Base-by-base conservation (phyloP, 1,140 invertebrate species). In the Panagrolaimus sp. region DNA sequence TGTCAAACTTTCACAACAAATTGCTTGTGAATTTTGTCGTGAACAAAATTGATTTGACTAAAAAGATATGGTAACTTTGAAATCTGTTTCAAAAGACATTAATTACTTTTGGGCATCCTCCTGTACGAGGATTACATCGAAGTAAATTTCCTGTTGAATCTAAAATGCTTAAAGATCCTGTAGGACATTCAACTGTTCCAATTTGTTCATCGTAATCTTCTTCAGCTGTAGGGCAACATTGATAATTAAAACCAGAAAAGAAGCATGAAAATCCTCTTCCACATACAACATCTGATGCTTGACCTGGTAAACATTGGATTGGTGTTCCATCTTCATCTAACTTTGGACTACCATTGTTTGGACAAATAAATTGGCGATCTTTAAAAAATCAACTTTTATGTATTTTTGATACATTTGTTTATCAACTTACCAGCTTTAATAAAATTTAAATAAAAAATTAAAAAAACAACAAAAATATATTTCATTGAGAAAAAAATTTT, bases 221-320 rank as follows among this genome's bases (percentile, higher is more conserved):
- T 42, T 65, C 44, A 61, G 31, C 51, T 11, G 64, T 70, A 46
- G 74, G 74, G 13, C 74, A 76, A 51, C 74, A 76, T 13, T 69
- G 72, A 43, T 76, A 76, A 51, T 76, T 76, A 46, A 75, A 79
- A 9, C 74, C 74, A 20, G 74, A 76, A 44, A 76, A 76, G 46
- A 70, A 76, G 44, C 77, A 76, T 13, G 68, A 68, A 44, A 76
- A 74, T 9, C 69, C 70, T 53, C 45, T 48, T 13, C 74, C 74
- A 44, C 74, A 76, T 43, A 79, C 51, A 16, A 66, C 20, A 23
- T 23, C 13, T 20, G 16, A 45, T 61, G 63, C 11, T 46, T 38
- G 20, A 75, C 74, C 74, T 43, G 74, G 74, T 38, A 75, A 57
- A 61, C 74, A 75, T 64, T 75, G 74, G 23, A 75, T 62, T 16